phyloP scores from a whole-genome alignment of 35 echinoderm and acorn worm species.

The Apostichopus japonicus region DNA sequence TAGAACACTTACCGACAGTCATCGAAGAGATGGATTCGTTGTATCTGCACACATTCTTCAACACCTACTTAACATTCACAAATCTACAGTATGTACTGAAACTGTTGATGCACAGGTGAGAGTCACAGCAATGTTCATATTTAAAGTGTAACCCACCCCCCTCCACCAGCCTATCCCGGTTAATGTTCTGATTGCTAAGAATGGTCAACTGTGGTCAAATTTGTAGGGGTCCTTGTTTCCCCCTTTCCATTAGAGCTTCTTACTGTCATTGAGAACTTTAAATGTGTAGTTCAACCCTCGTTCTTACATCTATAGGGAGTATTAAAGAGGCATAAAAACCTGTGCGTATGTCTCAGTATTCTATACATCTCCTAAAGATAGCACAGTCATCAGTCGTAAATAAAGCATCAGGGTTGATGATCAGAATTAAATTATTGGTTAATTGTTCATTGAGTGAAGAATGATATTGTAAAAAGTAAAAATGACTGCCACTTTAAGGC shows the following conservation, averaged over 20 bases:
- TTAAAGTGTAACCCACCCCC: neutral
- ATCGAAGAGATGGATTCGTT: slow-evolving; percentile 84
- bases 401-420: too few species aligned
- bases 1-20: slow-evolving; percentile 73
- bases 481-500: too few species aligned
- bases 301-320: too few species aligned
- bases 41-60: slow-evolving; percentile 93
- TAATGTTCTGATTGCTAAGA: neutral
- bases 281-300: too few species aligned
- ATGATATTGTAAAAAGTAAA: too few species aligned
- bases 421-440: too few species aligned
- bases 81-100: slow-evolving; percentile 69
- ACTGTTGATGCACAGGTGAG: slow-evolving; percentile 84
- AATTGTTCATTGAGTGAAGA: too few species aligned
- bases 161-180: neutral
- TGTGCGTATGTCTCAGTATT: too few species aligned
- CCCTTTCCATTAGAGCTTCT: neutral
- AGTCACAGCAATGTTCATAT: neutral
- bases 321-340: too few species aligned
- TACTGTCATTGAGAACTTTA: too few species aligned
- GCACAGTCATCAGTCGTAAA: too few species aligned
- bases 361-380: too few species aligned
- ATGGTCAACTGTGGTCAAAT: neutral
- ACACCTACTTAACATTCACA: slow-evolving; percentile 91
- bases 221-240: neutral